Evolutionary conservation across 2,113 vertebrate genomes (phyloP), one percentile per base, ranked within the genome.

Genomic region (Amia ocellicauda): DNA sequence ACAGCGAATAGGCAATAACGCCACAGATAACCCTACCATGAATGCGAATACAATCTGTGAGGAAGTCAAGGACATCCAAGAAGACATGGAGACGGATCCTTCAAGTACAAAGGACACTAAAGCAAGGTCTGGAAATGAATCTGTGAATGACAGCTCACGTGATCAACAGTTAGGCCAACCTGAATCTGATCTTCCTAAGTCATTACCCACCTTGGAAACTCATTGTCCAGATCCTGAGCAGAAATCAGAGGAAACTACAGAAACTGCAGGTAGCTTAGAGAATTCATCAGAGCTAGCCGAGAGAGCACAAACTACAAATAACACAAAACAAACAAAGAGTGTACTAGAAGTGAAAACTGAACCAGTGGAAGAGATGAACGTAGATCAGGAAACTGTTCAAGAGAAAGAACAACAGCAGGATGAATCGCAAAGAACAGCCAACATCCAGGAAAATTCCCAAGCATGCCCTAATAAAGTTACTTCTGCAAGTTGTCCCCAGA

Each of bases 381-480:
- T 74, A 75, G 94, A 96, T 49, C 73, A 83, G 71, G 83, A 87
- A 40, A 77, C 76, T 31, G 11, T 68, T 2, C 93, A 96, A 2
- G 91, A 94, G 60, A 92, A 90, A 71, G 69, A 81, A 63, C 86
- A 78, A 74, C 81, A 47, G 5, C 82, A 67, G 72, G 66, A 40
- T 77, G 71, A 17, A 29, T 4, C 24, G 60, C 74, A 62, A 24
- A 63, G 67, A 27, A 4, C 24, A 23, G 40, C 27, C 31, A 23
- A 29, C 24, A 3, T 52, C 29, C 83, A 78, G 56, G 87, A 88
- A 4, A 67, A 79, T 11, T 75, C 83, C 68, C 91, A 90, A 66
- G 87, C 86, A n/a, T 87, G 92, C 60, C 83, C 88, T 0, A 89
- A 89, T 74, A 92, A 87, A 67, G 89, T 73, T 53, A 72, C 90